Percentiles rank a stretch among this genome's conserved stretches.
Evolutionary conservation across 2,888 invertebrate genomes (phyloP).

Genomic region (Melieria omissa): DNA sequence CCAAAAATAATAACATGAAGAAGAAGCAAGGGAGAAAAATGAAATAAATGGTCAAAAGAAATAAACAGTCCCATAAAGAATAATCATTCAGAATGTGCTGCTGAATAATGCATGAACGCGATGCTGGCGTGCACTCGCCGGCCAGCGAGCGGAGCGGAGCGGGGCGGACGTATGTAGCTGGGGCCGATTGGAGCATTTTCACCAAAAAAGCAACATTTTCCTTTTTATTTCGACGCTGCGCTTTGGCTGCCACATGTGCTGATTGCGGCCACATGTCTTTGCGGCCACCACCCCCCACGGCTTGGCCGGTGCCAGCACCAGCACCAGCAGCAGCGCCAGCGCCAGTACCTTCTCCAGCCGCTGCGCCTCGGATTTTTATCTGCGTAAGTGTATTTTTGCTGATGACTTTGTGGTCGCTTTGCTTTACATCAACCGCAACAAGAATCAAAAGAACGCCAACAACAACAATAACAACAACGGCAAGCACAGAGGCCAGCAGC

Average conservation of each 20-base stretch:
- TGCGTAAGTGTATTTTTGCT: conserved; percentile 18
- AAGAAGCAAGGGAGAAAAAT: conserved; percentile 48
- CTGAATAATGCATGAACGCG: conserved; percentile 64
- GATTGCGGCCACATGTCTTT: neutral
- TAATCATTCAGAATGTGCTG: conserved; percentile 67
- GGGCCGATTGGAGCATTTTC: conserved; percentile 7
- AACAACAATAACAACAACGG: conserved; percentile 8
- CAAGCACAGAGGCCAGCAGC: neutral
- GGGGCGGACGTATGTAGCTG: neutral
- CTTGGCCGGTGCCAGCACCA: no score
- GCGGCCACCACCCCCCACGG: no score
- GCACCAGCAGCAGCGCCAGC: no score
- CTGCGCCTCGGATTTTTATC: conserved; percentile 14
- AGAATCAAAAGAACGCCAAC: neutral
- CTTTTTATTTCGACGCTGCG: conserved; percentile 8
- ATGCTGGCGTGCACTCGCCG: no score
- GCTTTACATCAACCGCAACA: neutral
- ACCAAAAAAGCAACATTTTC: conserved; percentile 33
- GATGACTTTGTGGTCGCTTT: conserved; percentile 35
- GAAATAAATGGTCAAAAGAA: conserved; percentile 67
- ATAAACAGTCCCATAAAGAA: conserved; percentile 68
- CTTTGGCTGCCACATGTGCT: neutral
- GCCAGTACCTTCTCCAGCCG: no score
- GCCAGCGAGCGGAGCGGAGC: conserved; percentile 9
- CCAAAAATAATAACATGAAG: conserved; percentile 26